phyloP scores from a whole-genome alignment of 2,797 vertebrate species.

The Lateolabrax maculatus region DNA sequence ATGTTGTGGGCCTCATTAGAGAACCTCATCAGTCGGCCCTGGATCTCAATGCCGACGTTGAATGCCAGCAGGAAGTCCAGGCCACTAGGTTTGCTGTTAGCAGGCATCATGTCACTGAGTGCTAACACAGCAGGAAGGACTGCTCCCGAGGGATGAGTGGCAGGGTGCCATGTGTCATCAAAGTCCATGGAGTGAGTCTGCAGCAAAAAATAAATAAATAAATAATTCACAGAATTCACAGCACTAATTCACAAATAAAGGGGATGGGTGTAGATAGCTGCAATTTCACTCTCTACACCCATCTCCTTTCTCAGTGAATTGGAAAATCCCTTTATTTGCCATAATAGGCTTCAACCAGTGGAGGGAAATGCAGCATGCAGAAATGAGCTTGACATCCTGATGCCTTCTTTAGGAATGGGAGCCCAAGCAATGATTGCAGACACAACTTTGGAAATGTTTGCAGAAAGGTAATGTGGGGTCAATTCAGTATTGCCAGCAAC shows the following conservation, averaged over 20 bases:
- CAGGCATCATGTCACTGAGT: conserved; percentile 89
- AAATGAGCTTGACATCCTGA: conserved; percentile 2
- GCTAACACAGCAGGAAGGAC: conserved; percentile 91
- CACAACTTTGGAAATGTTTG: conserved; percentile 14
- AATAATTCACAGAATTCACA: not conserved
- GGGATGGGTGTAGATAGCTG: not conserved
- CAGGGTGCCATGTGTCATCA: conserved; percentile 94
- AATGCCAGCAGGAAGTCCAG: conserved; percentile 90
- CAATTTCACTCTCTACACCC: conserved; percentile 14
- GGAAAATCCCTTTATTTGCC: conserved; percentile 17
- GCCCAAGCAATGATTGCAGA: conserved; percentile 7
- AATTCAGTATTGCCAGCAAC: conserved; percentile 15
- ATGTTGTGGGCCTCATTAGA: conserved; percentile 90
- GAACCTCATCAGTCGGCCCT: conserved; percentile 92
- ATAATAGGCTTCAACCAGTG: not conserved
- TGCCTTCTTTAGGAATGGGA: conserved; percentile 2
- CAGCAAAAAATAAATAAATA: not conserved
- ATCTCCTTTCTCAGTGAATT: not conserved
- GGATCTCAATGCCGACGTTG: conserved; percentile 92
- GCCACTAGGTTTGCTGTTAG: conserved; percentile 84
- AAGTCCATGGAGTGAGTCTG: conserved; percentile 95
- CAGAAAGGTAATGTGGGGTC: not conserved
- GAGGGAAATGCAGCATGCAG: not conserved
- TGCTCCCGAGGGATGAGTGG: conserved; percentile 92
- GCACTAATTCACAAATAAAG: no score